Evolutionary conservation across 1,140 invertebrate species (phyloP).

Genomic region (Zaprionus lachaisei): DNA sequence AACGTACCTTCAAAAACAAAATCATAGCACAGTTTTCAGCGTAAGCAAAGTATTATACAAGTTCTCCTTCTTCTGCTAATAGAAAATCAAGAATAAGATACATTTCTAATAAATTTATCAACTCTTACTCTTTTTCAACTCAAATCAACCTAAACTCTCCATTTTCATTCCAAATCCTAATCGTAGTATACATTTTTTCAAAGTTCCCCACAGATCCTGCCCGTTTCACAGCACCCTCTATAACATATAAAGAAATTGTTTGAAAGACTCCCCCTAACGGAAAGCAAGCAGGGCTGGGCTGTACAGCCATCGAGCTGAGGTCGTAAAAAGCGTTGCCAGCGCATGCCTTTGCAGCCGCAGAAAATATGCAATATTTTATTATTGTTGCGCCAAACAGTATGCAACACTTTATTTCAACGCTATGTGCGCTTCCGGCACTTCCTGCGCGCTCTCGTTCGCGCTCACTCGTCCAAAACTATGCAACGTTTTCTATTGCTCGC

Average conservation of each 20-base stretch:
- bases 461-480: constrained; percentile 18
- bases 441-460: constrained; percentile 11
- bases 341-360: constrained; percentile 50
- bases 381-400: constrained; percentile 78
- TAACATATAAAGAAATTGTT: not conserved
- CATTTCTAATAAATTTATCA: too few species aligned
- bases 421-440: constrained; percentile 47
- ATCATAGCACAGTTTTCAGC: not conserved
- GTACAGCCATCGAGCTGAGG: not conserved
- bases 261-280: not conserved
- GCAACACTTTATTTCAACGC: constrained; percentile 82
- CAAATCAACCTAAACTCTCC: too few species aligned
- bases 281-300: not conserved
- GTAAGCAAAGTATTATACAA: not conserved
- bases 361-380: constrained; percentile 79
- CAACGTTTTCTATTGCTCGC: constrained; percentile 27
- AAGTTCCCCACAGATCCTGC: not conserved
- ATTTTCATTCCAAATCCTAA: not conserved
- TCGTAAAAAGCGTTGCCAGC: constrained; percentile 31
- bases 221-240: not conserved
- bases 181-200: not conserved
- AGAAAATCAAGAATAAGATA: too few species aligned
- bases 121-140: too few species aligned
- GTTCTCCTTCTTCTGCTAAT: rapidly evolving
- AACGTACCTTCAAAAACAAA: not conserved